phyloP scores from a whole-genome alignment of 2,113 vertebrate genomes.

The Zonotrichia leucophrys region DNA sequence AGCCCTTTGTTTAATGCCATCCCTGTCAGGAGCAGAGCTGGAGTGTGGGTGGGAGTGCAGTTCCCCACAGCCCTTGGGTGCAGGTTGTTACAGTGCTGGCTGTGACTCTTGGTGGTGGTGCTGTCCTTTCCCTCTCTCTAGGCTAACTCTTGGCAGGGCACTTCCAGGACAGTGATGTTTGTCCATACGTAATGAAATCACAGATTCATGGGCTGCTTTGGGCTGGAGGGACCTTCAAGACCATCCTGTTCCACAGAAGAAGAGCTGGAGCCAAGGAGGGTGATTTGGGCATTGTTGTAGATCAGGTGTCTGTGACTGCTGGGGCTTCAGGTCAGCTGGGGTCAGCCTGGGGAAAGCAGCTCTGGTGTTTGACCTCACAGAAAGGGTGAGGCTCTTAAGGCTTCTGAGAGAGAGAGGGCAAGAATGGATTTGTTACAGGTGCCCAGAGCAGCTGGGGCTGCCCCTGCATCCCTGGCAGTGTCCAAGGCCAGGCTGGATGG shows the following conservation, averaged over 20 bases:
- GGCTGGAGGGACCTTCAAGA: neutral
- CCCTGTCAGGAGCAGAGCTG: neutral
- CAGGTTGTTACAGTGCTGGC: neutral
- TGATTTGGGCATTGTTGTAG: accelerated
- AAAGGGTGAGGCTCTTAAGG: neutral
- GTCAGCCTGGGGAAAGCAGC: neutral
- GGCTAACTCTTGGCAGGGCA: accelerated
- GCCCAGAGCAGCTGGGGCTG: neutral
- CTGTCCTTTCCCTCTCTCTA: neutral
- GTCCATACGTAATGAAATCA: accelerated
- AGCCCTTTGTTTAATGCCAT: neutral
- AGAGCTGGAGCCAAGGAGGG: neutral
- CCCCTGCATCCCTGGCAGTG: neutral
- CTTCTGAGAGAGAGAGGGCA: neutral
- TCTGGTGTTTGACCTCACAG: neutral
- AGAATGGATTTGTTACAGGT: neutral
- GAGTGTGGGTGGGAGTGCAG: neutral
- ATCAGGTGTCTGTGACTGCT: neutral
- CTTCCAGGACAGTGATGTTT: neutral
- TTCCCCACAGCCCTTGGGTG: neutral
- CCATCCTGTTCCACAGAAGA: too few relatives aligned
- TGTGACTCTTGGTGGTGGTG: neutral
- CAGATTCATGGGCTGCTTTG: neutral
- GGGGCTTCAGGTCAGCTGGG: neutral
- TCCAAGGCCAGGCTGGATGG: accelerated